phyloP scores from a whole-genome alignment of 2,797 vertebrate species.

The Lacerta viridis region DNA sequence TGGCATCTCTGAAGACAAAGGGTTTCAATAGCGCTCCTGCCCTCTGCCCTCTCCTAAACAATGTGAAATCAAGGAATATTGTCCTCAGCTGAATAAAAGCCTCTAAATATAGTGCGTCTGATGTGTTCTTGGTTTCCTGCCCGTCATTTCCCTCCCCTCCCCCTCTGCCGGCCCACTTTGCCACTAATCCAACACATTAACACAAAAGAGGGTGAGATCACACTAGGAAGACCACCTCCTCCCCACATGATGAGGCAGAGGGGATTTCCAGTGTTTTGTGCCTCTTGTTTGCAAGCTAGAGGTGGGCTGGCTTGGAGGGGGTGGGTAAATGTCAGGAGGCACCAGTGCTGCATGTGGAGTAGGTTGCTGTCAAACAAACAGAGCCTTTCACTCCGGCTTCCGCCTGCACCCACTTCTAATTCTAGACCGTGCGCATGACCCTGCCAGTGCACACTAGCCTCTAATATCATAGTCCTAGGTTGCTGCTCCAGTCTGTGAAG shows the following conservation, averaged over 20 bases:
- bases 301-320: background rate
- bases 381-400: constrained; percentile 40
- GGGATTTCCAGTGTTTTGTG: constrained; percentile 78
- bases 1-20: constrained; percentile 80
- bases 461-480: background rate
- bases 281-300: constrained; percentile 52
- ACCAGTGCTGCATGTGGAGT: background rate
- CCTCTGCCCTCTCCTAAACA: constrained; percentile 82
- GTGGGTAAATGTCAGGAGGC: constrained; percentile 47
- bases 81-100: constrained; percentile 80
- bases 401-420: background rate
- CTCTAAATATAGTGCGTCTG: constrained; percentile 84
- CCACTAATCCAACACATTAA: constrained; percentile 50
- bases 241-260: constrained; percentile 69
- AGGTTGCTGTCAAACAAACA: constrained; percentile 25
- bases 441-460: background rate
- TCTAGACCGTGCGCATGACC: constrained; percentile 16
- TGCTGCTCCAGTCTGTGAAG: background rate
- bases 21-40: constrained; percentile 78
- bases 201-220: constrained; percentile 80
- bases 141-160: constrained; percentile 74
- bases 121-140: constrained; percentile 83
- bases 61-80: constrained; percentile 85
- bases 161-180: constrained; percentile 30
- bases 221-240: constrained; percentile 64